phyloP scores from a whole-genome alignment of 2,888 invertebrate genomes.

The Drosophila heteroneura region DNA sequence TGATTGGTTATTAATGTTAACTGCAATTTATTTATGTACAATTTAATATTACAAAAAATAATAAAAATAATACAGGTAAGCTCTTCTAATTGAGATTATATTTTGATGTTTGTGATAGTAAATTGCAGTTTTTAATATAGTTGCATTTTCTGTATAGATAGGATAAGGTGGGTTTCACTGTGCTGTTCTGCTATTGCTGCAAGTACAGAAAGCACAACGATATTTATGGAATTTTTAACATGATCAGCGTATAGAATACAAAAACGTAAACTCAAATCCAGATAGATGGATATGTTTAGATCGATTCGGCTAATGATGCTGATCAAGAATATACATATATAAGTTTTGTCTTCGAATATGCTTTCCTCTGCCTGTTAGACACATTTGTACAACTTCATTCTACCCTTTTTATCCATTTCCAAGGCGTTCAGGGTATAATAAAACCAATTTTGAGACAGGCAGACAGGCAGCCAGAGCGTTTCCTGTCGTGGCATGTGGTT shows the following conservation, averaged over 20 bases:
- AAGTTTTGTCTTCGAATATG: neutral
- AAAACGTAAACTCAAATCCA: neutral
- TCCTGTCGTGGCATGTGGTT: constrained; percentile 66
- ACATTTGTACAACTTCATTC: neutral
- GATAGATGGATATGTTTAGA: neutral
- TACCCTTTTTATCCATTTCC: neutral
- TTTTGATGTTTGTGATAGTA: neutral
- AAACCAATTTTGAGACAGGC: constrained; percentile 62
- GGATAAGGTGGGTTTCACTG: neutral
- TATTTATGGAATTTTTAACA: neutral
- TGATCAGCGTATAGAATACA: neutral
- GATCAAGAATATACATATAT: neutral
- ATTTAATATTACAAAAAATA: neutral
- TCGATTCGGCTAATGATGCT: neutral
- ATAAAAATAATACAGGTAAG: neutral
- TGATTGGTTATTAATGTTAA: neutral
- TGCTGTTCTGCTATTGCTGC: too few relatives aligned
- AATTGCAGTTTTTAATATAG: neutral
- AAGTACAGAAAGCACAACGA: too few relatives aligned
- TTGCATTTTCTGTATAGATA: neutral
- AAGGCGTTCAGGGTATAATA: neutral
- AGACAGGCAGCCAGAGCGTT: constrained; percentile 58
- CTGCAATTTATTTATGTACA: neutral
- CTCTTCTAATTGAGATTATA: neutral
- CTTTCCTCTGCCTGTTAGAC: neutral